phyloP scores from a whole-genome alignment of 2,113 vertebrate species.

The Apteryx mantelli region DNA sequence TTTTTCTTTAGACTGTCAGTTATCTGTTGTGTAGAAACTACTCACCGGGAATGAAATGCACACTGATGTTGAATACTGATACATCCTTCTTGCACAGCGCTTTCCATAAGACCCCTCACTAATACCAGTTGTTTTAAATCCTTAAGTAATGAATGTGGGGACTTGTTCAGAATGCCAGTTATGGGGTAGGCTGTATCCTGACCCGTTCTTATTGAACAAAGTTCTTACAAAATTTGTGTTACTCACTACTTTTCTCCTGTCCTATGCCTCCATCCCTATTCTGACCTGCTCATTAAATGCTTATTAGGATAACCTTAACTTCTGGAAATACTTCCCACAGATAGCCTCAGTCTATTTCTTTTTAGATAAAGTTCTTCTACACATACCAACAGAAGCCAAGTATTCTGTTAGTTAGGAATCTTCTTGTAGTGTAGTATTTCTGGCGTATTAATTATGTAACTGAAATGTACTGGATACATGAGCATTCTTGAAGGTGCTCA shows the following conservation, averaged over 20 bases:
- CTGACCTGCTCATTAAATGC: constrained; percentile 25
- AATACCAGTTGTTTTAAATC: not conserved
- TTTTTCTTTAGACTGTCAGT: constrained; percentile 46
- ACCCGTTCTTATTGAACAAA: not conserved
- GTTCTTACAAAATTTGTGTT: constrained; percentile 1
- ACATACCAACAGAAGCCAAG: not conserved
- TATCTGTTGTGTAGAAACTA: constrained; percentile 13
- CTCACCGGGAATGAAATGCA: constrained; percentile 34
- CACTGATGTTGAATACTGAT: constrained; percentile 39
- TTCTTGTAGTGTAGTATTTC: not conserved
- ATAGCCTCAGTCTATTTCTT: not conserved
- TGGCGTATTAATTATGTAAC: not conserved
- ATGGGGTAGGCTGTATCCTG: not conserved
- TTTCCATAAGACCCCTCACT: constrained; percentile 14
- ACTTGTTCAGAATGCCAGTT: not conserved
- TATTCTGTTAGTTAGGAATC: not conserved
- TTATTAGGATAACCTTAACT: not conserved
- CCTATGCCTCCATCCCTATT: not conserved
- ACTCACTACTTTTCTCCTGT: not conserved
- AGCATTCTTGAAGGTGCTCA: not conserved
- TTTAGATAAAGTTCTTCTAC: not conserved
- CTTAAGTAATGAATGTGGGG: not conserved
- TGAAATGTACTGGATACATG: not conserved
- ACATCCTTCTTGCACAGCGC: not conserved
- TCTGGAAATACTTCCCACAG: not conserved